Conservation (phyloP, 2,888 invertebrate genomes). For the Polyploca ridens region DNA sequence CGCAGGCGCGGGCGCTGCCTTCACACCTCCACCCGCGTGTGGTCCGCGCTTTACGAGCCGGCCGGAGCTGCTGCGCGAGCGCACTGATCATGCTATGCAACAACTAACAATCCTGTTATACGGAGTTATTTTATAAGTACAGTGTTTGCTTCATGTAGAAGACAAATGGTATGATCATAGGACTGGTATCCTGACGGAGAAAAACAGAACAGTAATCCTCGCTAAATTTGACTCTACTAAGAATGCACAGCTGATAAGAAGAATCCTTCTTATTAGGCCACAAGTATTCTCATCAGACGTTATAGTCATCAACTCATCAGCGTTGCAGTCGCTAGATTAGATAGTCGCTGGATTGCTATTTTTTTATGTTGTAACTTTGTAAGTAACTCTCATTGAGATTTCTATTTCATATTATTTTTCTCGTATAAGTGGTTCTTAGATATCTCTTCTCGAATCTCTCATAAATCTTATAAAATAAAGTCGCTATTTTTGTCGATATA, state of each 20-base stretch:
- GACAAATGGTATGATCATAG: no score
- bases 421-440: no score
- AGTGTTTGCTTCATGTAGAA: neutral
- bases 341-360: no score
- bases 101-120: constrained; percentile 17
- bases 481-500: no score
- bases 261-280: neutral
- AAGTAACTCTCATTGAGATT: no score
- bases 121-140: neutral
- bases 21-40: constrained; percentile 84
- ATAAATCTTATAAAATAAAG: no score
- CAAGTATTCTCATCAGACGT: neutral
- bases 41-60: constrained; percentile 80
- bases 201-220: neutral
- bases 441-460: no score
- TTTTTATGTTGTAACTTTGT: no score
- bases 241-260: neutral
- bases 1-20: constrained; percentile 71
- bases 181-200: neutral
- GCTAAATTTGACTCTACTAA: neutral
- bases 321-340: no score
- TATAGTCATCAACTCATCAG: neutral
- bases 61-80: constrained; percentile 67
- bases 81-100: constrained; percentile 44
- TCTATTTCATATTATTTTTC: no score